phyloP scores from a whole-genome alignment of 2,888 invertebrate species.

The Oscheius sp. region DNA sequence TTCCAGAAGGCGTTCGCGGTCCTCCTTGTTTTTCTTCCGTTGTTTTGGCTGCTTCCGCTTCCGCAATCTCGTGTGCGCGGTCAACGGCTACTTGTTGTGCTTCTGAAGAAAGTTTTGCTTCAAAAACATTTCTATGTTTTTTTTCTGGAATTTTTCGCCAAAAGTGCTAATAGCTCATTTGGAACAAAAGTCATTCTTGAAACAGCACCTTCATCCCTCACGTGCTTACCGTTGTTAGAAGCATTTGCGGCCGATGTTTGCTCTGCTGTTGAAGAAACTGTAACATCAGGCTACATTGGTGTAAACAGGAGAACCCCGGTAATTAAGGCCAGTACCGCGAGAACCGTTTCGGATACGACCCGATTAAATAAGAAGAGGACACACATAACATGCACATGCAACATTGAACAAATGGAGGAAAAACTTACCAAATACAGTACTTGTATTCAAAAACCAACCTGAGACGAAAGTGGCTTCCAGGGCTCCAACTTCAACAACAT shows the following conservation, averaged over 20 bases:
- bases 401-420: slow-evolving; percentile 32
- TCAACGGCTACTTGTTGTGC: not conserved
- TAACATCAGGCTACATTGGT: slow-evolving; percentile 37
- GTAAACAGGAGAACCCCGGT: slow-evolving; percentile 34
- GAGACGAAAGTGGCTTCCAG: not conserved
- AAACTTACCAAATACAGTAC: slow-evolving; percentile 26
- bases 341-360: not conserved
- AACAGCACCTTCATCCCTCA: slow-evolving; percentile 30
- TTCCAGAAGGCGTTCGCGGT: slow-evolving; percentile 18
- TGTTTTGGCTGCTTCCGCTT: too few species aligned
- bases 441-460: slow-evolving; percentile 15
- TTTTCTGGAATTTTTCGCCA: not conserved
- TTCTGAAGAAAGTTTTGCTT: slow-evolving; percentile 7
- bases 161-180: slow-evolving; percentile 6
- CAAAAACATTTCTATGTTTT: not conserved
- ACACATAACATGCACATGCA: slow-evolving; percentile 37
- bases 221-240: slow-evolving; percentile 37
- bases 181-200: slow-evolving; percentile 24
- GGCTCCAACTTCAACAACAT: not conserved
- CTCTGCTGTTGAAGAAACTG: slow-evolving; percentile 37
- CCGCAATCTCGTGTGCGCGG: not conserved
- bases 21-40: slow-evolving; percentile 1
- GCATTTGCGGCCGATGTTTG: slow-evolving; percentile 34
- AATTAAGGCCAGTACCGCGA: slow-evolving; percentile 36
- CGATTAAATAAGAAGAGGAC: slow-evolving; percentile 29